Evolutionary conservation across 1,140 invertebrate genomes (phyloP).

Genomic region (Plodia interpunctella): DNA sequence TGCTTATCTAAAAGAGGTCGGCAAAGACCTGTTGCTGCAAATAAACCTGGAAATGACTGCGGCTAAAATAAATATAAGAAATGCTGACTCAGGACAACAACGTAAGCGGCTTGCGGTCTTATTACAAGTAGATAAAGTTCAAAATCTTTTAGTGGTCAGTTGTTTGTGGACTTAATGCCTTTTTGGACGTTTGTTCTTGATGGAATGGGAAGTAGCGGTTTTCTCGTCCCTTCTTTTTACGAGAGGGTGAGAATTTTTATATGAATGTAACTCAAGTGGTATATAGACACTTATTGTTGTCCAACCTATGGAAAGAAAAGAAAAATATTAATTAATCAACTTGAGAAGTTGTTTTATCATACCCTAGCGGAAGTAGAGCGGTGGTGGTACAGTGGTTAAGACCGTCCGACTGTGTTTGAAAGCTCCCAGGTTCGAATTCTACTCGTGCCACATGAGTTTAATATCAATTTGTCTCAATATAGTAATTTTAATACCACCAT

Average conservation of each 20-base stretch:
- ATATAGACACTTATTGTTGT: neutral
- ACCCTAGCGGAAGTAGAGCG: no score
- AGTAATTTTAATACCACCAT: no score
- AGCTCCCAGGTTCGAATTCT: no score
- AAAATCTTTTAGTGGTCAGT: neutral
- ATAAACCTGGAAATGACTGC: neutral
- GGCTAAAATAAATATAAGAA: constrained; percentile 3
- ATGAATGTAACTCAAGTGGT: no score
- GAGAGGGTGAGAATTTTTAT: neutral
- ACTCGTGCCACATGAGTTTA: no score
- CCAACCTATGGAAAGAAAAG: no score
- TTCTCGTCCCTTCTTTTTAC: neutral
- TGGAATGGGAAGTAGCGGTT: neutral
- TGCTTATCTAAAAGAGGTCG: neutral
- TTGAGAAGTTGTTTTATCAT: no score
- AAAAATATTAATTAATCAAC: no score
- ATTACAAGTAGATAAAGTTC: neutral
- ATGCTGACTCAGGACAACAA: neutral
- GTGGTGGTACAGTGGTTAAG: no score
- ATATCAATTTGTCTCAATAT: no score
- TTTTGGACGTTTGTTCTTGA: neutral
- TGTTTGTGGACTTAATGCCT: neutral
- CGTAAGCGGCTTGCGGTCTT: neutral
- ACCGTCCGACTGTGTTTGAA: no score
- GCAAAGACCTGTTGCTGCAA: neutral